phyloP scores from a whole-genome alignment of 2,797 vertebrate genomes.

The Picus viridis region DNA sequence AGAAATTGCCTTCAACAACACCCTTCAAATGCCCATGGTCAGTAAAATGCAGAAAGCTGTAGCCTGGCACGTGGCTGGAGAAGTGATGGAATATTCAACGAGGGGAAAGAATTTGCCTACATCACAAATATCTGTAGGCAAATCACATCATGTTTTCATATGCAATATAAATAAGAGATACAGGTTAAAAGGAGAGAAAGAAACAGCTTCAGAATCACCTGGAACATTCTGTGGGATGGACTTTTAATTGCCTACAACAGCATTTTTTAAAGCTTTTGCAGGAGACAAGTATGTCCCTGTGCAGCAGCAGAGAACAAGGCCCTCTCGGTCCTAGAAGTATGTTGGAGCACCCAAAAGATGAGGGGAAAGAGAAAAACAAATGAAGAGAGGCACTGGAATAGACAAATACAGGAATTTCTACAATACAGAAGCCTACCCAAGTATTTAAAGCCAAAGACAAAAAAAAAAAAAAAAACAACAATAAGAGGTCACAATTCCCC shows the following conservation, averaged over 20 bases:
- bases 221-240: neutral
- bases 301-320: neutral
- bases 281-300: neutral
- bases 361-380: no score
- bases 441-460: neutral
- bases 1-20: neutral
- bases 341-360: rapidly evolving
- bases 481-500: neutral
- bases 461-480: no score
- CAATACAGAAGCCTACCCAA: neutral
- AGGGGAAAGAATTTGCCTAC: neutral
- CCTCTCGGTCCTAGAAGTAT: neutral
- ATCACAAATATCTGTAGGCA: neutral
- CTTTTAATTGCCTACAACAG: neutral
- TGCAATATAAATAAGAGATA: neutral
- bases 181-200: neutral
- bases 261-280: neutral
- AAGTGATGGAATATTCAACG: neutral
- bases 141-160: neutral
- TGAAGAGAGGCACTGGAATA: neutral
- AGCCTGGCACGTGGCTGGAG: neutral
- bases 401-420: neutral
- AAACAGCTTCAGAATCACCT: neutral
- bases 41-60: neutral
- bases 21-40: neutral